These are phyloP conservation scores for Epinotia bilunana DNA, from an alignment of 2,888 invertebrate genomes.

Conservation along the genomic window DNA sequence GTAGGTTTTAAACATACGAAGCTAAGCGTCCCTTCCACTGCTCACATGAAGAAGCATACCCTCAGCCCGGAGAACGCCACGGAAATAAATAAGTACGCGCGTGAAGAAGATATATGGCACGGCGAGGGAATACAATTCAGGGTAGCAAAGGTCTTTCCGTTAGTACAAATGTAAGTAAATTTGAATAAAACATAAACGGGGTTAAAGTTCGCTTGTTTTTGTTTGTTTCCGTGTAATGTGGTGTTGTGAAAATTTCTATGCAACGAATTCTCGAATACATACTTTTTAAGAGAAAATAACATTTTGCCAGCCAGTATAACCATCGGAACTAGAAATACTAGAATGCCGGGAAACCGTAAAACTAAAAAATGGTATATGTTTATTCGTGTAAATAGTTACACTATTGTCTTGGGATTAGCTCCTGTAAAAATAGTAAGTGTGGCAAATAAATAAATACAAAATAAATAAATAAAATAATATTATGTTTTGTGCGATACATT, in stretches of 20 bases:
- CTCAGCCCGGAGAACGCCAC: constrained; percentile 55
- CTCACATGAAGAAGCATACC: constrained; percentile 44
- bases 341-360: too few relatives aligned
- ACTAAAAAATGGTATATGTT: too few relatives aligned
- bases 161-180: constrained; percentile 85
- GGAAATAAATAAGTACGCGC: constrained; percentile 77
- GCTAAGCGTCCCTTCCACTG: constrained; percentile 23
- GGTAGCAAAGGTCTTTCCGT: constrained; percentile 81
- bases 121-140: constrained; percentile 82
- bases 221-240: constrained; percentile 34
- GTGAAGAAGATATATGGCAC: constrained; percentile 83
- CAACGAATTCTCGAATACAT: background rate
- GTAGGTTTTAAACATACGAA: constrained; percentile 43
- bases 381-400: too few relatives aligned
- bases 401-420: too few relatives aligned
- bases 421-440: too few relatives aligned
- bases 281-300: too few relatives aligned
- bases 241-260: background rate
- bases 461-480: too few relatives aligned
- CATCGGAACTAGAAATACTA: too few relatives aligned
- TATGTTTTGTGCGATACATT: too few relatives aligned
- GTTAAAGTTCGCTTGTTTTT: constrained; percentile 51
- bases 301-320: too few relatives aligned
- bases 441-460: too few relatives aligned
- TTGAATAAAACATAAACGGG: constrained; percentile 81